These are phyloP conservation scores for Agelastica alni DNA, from an alignment of 2,888 invertebrate species.

Conservation along the genomic window DNA sequence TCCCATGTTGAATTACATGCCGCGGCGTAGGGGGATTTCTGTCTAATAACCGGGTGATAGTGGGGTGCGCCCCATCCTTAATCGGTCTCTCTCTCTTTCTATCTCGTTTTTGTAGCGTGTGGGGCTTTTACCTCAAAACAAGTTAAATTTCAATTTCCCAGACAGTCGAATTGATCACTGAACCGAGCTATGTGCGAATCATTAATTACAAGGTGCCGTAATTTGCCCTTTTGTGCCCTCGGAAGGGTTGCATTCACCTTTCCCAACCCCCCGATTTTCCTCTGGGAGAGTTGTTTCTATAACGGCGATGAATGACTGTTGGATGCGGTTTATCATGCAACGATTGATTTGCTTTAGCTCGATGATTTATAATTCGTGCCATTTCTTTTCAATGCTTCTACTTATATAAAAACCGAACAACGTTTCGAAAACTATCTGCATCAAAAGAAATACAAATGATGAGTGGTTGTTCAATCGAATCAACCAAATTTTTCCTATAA, in stretches of 20 bases:
- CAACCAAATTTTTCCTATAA: too few relatives aligned
- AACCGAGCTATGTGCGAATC: conserved; percentile 52
- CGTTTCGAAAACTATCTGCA: too few relatives aligned
- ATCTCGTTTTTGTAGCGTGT: conserved; percentile 14
- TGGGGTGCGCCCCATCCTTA: background rate
- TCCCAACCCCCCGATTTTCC: too few relatives aligned
- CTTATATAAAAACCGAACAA: too few relatives aligned
- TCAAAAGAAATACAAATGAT: too few relatives aligned
- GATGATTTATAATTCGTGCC: too few relatives aligned
- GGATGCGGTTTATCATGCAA: conserved; percentile 18
- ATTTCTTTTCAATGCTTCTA: too few relatives aligned
- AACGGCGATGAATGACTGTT: conserved; percentile 13
- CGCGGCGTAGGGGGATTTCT: conserved; percentile 3
- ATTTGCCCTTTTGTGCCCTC: conserved; percentile 49
- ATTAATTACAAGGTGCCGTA: conserved; percentile 49
- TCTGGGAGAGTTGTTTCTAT: conserved; percentile 9
- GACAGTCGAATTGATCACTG: conserved; percentile 52
- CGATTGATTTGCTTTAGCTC: conserved; percentile 8
- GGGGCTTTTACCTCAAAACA: conserved; percentile 31
- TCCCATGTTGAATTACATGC: conserved; percentile 1
- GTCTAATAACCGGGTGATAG: conserved; percentile 1
- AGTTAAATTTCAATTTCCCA: conserved; percentile 46
- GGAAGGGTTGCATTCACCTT: conserved; percentile 18
- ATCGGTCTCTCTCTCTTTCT: too few relatives aligned
- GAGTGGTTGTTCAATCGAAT: too few relatives aligned